Evolutionary conservation across 1,140 invertebrate species (phyloP).

Genomic region (Teleogryllus occipitalis): DNA sequence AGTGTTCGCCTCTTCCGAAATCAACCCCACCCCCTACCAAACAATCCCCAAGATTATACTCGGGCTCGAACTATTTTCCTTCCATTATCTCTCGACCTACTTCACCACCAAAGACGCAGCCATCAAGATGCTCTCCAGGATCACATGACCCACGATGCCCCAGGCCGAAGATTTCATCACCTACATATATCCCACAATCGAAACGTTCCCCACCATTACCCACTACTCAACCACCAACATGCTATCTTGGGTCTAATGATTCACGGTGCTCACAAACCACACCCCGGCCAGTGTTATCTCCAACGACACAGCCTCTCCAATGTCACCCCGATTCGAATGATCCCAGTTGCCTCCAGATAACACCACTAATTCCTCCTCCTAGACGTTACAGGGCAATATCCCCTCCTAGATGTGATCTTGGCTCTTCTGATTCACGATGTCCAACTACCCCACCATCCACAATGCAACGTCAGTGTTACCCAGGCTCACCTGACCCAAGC

Average conservation of each 20-base stretch:
- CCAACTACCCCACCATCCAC: slow-evolving; percentile 19
- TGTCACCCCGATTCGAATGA: too few relatives aligned
- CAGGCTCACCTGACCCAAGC: slow-evolving; percentile 33
- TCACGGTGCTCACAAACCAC: slow-evolving; percentile 29
- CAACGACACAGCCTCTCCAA: too few relatives aligned
- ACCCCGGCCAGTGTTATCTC: slow-evolving; percentile 26
- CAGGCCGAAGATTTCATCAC: slow-evolving; percentile 20
- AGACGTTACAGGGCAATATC: slow-evolving; percentile 29
- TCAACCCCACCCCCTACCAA: slow-evolving; percentile 18
- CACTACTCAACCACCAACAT: slow-evolving; percentile 23
- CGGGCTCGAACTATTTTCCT: slow-evolving; percentile 27
- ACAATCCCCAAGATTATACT: slow-evolving; percentile 27
- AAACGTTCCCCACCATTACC: too few relatives aligned
- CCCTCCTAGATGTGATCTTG: slow-evolving; percentile 25
- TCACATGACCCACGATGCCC: slow-evolving; percentile 29
- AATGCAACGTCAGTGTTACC: slow-evolving; percentile 28
- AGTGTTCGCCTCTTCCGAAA: too few relatives aligned
- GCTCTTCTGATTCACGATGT: slow-evolving; percentile 32
- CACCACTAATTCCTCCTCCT: too few relatives aligned
- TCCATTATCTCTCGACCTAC: too few relatives aligned
- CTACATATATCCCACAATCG: slow-evolving; percentile 19
- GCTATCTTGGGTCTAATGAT: slow-evolving; percentile 26
- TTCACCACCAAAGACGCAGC: slow-evolving; percentile 24
- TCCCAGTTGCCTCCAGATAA: too few relatives aligned
- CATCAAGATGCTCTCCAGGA: slow-evolving; percentile 28